Evolutionary conservation across 2,797 vertebrate species (phyloP).

Genomic region (Chelon auratus): DNA sequence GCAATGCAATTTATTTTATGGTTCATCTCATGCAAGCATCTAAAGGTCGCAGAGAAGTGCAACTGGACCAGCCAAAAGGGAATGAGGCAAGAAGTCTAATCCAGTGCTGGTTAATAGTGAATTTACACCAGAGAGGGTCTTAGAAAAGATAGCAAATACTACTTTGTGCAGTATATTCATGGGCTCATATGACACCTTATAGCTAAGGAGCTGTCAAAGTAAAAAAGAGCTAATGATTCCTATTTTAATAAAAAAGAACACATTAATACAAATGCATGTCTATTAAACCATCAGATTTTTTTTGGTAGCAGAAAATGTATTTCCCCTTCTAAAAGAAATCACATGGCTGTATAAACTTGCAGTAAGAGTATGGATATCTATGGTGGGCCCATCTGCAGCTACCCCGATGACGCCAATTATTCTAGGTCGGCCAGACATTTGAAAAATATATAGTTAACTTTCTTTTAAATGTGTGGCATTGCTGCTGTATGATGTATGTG

Average conservation of each 20-base stretch:
- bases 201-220: conserved; percentile 8
- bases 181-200: conserved; percentile 7
- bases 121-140: conserved; percentile 24
- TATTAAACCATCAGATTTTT: neutral
- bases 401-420: conserved; percentile 18
- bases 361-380: conserved; percentile 2
- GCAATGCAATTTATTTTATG: conserved; percentile 75
- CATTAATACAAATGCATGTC: neutral
- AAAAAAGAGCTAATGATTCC: neutral
- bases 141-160: conserved; percentile 5
- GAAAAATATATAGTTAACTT: conserved; percentile 33
- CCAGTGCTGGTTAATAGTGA: conserved; percentile 14
- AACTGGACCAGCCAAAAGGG: conserved; percentile 42
- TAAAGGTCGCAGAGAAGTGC: conserved; percentile 64
- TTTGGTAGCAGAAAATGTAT: neutral
- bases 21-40: conserved; percentile 70
- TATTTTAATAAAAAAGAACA: neutral
- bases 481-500: conserved; percentile 70
- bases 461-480: conserved; percentile 38
- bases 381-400: conserved; percentile 7
- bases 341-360: neutral
- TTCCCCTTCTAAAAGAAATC: neutral
- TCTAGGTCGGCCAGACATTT: conserved; percentile 2
- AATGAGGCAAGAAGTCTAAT: conserved; percentile 33
- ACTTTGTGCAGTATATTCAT: conserved; percentile 29